phyloP scores from a whole-genome alignment of 2,888 invertebrate genomes.

The Troides oblongomaculatus region DNA sequence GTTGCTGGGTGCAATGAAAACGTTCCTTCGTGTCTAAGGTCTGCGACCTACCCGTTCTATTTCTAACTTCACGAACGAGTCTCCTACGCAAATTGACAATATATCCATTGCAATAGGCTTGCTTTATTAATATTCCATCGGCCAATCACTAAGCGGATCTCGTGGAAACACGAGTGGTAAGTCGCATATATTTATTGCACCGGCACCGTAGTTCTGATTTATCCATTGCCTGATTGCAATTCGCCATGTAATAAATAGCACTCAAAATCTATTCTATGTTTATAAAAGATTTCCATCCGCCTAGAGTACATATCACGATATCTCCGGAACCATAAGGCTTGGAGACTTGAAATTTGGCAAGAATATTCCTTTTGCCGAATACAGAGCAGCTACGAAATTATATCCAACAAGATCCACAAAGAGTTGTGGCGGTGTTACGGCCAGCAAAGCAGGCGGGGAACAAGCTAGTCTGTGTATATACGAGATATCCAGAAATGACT shows the following conservation, averaged over 20 bases:
- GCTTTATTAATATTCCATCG: constrained; percentile 15
- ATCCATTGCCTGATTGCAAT: not conserved
- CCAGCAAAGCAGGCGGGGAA: too few species aligned
- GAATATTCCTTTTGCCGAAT: too few species aligned
- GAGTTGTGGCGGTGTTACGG: too few species aligned
- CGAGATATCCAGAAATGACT: too few species aligned
- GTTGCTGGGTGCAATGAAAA: constrained; percentile 14
- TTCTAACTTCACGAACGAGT: constrained; percentile 33
- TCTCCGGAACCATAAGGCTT: too few species aligned
- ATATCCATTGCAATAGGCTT: constrained; percentile 12
- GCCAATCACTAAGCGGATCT: not conserved
- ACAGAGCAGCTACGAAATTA: too few species aligned
- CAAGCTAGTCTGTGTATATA: too few species aligned
- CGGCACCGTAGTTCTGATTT: not conserved
- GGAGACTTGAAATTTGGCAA: too few species aligned
- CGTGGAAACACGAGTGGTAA: not conserved
- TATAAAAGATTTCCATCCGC: too few species aligned
- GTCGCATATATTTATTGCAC: not conserved
- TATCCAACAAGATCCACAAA: too few species aligned
- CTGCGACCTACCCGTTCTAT: constrained; percentile 34
- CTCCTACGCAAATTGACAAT: constrained; percentile 30
- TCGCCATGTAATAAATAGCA: not conserved
- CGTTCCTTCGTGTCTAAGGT: constrained; percentile 28
- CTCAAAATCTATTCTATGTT: not conserved
- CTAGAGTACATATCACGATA: too few species aligned